Base-by-base conservation (phyloP, 2,888 invertebrate species). In the Bellardia pandia region DNA sequence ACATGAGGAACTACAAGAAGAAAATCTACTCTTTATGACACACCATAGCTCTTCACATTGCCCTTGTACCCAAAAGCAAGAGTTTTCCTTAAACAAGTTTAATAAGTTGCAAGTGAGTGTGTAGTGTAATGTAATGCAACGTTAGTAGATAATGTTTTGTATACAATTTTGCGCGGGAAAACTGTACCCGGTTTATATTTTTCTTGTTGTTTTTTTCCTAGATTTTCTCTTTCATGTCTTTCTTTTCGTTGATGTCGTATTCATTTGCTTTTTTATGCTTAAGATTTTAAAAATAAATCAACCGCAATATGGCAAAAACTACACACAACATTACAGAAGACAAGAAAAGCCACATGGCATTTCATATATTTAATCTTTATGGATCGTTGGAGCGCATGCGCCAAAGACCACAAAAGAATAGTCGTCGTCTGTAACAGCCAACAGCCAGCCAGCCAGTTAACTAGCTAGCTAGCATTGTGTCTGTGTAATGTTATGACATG, bases 301-400 rank as follows among this genome's bases (percentile, higher is more conserved):
- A 87, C 87, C 87, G 85, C 87, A 87, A 74, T 77, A 45, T 75
- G 72, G 64, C 62, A 60, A 51, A 66, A 60, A 42, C 16, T 66
- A 23, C 58, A 74, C 30, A 69, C 11, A 14, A 33, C 0, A 64
- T 37, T 56, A 69, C 40, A 76, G 74, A 78, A 66, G 72, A 72
- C 75, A 51, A 75, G 79, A 85, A 85, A 82, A 85, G 85, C 87
- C 87, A 87, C 85, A 87, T 87, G 87, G 87, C 81, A 87, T 87
- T 87, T 87, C 81, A 85, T 85, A 85, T 16, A 85, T 87, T 87
- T 85, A 87, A 87, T 87, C 87, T 87, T 87, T 87, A 87, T 87
- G 87, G 87, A 87, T 87, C 87, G 87, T 74, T 82, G 81, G 81
- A 87, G 87, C 87, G 87, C 87, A 87, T 87, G 87, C 85, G 87